Evolutionary conservation across 2,888 invertebrate species (phyloP).

Genomic region (Pandemis corylana): DNA sequence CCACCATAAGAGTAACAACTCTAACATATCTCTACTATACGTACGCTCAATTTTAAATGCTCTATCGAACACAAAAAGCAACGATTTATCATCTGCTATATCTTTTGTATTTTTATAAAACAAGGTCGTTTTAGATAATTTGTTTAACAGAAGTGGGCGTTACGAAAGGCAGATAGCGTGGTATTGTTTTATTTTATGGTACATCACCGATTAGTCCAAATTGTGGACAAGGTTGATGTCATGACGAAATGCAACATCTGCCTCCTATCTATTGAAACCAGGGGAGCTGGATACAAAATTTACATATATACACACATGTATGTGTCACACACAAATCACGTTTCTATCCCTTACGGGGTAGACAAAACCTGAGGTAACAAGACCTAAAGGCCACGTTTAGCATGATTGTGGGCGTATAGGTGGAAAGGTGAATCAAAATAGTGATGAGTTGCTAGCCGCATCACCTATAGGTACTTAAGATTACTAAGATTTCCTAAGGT

Average conservation of each 20-base stretch:
- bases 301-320: neutral
- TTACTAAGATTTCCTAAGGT: no score
- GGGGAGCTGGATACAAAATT: neutral
- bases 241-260: neutral
- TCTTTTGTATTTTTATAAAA: conserved; percentile 7
- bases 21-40: no score
- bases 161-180: neutral
- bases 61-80: neutral
- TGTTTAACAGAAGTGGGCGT: conserved; percentile 7
- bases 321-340: no score
- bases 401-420: no score
- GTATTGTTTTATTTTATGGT: conserved; percentile 8
- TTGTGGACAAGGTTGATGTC: neutral
- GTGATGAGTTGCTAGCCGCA: no score
- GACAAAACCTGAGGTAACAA: no score
- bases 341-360: no score
- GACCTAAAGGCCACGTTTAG: no score
- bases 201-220: neutral
- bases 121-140: conserved; percentile 7
- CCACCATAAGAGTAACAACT: no score
- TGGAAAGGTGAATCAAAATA: no score
- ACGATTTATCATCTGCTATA: neutral
- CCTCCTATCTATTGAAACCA: neutral
- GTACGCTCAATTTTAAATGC: neutral
- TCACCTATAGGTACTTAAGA: no score